Conservation (phyloP, 2,888 invertebrate genomes). For the Torymus texanus region DNA sequence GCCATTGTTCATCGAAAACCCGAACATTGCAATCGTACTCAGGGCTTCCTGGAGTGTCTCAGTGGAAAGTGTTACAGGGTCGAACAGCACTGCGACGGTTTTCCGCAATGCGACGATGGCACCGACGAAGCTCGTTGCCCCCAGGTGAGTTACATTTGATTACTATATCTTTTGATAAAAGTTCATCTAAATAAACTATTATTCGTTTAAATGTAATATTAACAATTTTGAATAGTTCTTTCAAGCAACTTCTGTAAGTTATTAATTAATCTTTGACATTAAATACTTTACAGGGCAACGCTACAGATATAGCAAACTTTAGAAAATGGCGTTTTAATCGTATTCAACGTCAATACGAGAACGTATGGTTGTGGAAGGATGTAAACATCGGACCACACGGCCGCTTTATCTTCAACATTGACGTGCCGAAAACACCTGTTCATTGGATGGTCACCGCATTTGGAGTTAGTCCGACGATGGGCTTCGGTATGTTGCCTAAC, state of each 20-base stretch:
- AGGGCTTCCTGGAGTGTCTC: constrained; percentile 87
- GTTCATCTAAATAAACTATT: too few species aligned
- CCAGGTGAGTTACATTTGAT: constrained; percentile 12
- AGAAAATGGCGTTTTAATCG: constrained; percentile 91
- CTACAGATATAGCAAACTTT: constrained; percentile 84
- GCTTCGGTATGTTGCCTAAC: constrained; percentile 89
- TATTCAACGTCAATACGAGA: constrained; percentile 92
- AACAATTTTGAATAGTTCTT: too few species aligned
- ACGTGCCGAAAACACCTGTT: constrained; percentile 89
- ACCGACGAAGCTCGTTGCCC: constrained; percentile 90
- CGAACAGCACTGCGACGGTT: constrained; percentile 86
- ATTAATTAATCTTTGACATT: not conserved
- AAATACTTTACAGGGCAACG: constrained; percentile 76
- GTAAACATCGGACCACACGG: constrained; percentile 95
- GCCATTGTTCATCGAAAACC: constrained; percentile 84
- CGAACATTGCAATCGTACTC: constrained; percentile 83
- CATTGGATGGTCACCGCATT: constrained; percentile 96
- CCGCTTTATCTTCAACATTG: constrained; percentile 88
- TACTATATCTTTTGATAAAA: not conserved
- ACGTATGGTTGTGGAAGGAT: constrained; percentile 97
- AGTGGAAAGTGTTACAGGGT: constrained; percentile 85
- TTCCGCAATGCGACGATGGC: constrained; percentile 87
- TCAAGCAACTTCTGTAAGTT: too few species aligned
- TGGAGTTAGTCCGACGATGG: constrained; percentile 89
- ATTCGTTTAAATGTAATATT: too few species aligned